Percentiles rank a stretch among this genome's conserved stretches.
Conservation (phyloP, 2,888 invertebrate species). For the Lithophane ornitopus region DNA sequence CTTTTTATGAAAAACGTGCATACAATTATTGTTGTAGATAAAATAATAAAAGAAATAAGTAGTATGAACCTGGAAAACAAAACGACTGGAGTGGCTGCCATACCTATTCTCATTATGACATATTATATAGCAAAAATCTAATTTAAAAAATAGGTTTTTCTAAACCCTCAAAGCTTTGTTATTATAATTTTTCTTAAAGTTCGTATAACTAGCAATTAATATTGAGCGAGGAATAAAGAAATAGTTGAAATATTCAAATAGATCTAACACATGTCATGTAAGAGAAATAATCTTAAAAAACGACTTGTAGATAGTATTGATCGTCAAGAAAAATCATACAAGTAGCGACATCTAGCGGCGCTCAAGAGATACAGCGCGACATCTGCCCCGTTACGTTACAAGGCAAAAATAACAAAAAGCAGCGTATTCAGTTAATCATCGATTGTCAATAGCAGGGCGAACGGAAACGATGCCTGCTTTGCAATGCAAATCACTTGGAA, state of each 20-base stretch:
- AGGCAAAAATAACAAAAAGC: slow-evolving; percentile 77
- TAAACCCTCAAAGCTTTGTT: neutral
- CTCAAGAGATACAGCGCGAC: slow-evolving; percentile 52
- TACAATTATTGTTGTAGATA: neutral
- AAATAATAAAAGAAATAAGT: neutral
- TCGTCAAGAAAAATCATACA: slow-evolving; percentile 36
- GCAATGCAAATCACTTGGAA: slow-evolving; percentile 85
- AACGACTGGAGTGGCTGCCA: no score
- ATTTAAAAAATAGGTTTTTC: neutral
- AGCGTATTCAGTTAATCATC: slow-evolving; percentile 81
- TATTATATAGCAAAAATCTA: neutral
- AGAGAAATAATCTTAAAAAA: neutral
- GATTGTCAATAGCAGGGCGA: slow-evolving; percentile 81
- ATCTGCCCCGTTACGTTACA: slow-evolving; percentile 79
- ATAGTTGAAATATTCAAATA: neutral
- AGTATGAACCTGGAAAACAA: neutral
- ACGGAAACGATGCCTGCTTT: slow-evolving; percentile 79
- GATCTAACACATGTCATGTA: no score
- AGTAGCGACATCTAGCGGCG: slow-evolving; percentile 69
- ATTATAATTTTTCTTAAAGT: neutral
- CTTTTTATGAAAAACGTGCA: neutral
- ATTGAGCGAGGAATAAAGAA: neutral
- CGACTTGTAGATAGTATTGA: slow-evolving; percentile 32
- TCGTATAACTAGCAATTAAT: neutral
- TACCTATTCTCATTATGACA: neutral